A percentile compares a stretch with the other conserved stretches of the same genome.
Evolutionary conservation across 2,797 vertebrate species (phyloP).

Genomic region (Trichosurus vulpecula): DNA sequence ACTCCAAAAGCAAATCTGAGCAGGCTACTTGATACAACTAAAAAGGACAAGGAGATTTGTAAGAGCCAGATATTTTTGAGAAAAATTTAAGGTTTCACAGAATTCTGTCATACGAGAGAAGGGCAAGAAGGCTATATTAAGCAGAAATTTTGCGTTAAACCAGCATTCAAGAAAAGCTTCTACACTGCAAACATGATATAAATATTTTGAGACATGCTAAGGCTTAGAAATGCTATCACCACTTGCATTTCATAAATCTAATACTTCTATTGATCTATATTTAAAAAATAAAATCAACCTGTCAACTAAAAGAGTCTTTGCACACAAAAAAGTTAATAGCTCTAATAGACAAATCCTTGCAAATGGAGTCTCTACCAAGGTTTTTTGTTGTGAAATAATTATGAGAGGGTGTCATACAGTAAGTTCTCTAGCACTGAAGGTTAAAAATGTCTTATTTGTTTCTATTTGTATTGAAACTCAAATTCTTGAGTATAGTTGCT

Average conservation of each 20-base stretch:
- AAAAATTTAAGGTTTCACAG: constrained; percentile 4
- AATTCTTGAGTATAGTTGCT: constrained; percentile 60
- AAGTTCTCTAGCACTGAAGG: constrained; percentile 66
- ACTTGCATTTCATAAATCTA: constrained; percentile 2
- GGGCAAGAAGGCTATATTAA: neutral
- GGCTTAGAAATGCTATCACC: neutral
- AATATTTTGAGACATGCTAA: constrained; percentile 20
- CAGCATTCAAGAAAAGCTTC: constrained; percentile 12
- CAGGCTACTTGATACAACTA: neutral
- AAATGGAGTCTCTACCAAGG: constrained; percentile 18
- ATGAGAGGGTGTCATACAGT: constrained; percentile 22
- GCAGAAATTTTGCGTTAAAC: neutral
- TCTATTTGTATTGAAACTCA: constrained; percentile 54
- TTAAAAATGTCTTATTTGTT: constrained; percentile 41
- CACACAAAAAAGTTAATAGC: neutral
- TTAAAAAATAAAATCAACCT: constrained; percentile 31
- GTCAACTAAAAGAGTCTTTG: constrained; percentile 34
- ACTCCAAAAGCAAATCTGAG: constrained; percentile 31
- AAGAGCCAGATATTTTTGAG: constrained; percentile 11
- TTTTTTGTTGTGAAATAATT: constrained; percentile 47
- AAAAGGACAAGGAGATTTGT: constrained; percentile 17
- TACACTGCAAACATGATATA: constrained; percentile 15
- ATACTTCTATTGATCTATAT: constrained; percentile 12
- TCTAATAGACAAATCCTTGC: constrained; percentile 15
- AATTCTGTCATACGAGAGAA: constrained; percentile 22